Evolutionary conservation across 2,888 invertebrate genomes (phyloP), one percentile per base, ranked within the genome.

Genomic region (Mythimna impura): DNA sequence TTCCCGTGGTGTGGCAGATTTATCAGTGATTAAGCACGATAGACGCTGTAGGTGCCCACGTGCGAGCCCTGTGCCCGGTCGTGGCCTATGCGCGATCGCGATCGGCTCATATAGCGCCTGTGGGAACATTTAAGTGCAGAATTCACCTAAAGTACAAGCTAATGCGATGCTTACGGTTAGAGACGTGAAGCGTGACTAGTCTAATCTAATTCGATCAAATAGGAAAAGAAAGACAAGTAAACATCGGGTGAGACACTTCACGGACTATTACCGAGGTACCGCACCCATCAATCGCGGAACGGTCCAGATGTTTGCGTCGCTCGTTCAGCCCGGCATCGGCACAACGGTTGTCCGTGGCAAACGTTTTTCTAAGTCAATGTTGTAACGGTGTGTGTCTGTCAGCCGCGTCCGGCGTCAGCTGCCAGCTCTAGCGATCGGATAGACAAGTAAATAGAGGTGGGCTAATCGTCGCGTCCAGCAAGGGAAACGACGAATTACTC

Each of bases 401-500:
- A 92, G 92, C 89, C 93, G 89, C 91, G 90, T 93, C 92, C 94
- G 94, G 93, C 91, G 95, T 94, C 95, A 95, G 95, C 95, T 96
- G 96, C 94, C 96, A 94, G 92, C 91, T 94, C 92, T 87, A 89
- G 90, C 88, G 86, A 89, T 87, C 89, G 88, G 94, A 95, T 92
- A 92, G 96, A 96, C 96, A 96, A 95, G 92, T 95, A 96, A 96
- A 96, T 96, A 94, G 96, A 94, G 93, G 92, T 91, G 87, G 91
- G 91, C 93, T 96, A 96, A 96, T 96, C 95, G 96, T 95, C 95
- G 95, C 94, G 92, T 92, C 93, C 90, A 92, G 92, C 86, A 92
- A 94, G 94, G 96, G 96, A 96, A 96, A 96, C 95, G 92, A 93
- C 93, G 95, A 94, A 96, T 96, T 96, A 96, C 95, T 91, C 88